Evolutionary conservation across 2,888 invertebrate species (phyloP).

Genomic region (Drosophila tripunctata): DNA sequence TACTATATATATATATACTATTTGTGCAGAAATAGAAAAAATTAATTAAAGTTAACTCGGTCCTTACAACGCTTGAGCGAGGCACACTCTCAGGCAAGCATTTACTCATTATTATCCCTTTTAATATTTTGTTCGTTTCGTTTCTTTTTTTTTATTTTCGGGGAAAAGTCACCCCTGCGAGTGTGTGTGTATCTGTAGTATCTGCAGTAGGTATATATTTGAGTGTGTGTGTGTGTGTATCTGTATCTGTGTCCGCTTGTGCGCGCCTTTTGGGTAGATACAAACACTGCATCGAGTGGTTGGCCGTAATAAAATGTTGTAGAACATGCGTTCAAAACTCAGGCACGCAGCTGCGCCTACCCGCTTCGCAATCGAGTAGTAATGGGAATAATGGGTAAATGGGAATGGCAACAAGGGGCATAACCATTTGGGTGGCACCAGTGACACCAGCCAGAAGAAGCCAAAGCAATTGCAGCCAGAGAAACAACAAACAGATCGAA

Average conservation of each 20-base stretch:
- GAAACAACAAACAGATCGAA: conserved; percentile 29
- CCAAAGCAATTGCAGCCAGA: conserved; percentile 54
- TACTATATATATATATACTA: conserved; percentile 14
- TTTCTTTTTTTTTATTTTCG: too few relatives aligned
- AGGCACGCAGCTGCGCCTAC: conserved; percentile 71
- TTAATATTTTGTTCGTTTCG: too few relatives aligned
- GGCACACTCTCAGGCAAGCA: conserved; percentile 17
- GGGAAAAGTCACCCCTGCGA: conserved; percentile 68
- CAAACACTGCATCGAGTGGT: conserved; percentile 70
- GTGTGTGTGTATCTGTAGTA: conserved; percentile 22
- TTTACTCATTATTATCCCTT: conserved; percentile 55
- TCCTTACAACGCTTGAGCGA: conserved; percentile 14
- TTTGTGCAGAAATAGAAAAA: conserved; percentile 65
- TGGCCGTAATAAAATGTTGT: conserved; percentile 74
- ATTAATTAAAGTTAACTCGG: conserved; percentile 71
- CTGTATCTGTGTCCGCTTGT: conserved; percentile 32
- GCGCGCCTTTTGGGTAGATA: conserved; percentile 64
- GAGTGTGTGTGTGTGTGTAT: conserved; percentile 23
- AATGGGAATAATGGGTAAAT: too few relatives aligned
- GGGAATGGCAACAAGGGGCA: background rate
- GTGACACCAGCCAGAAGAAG: conserved; percentile 29
- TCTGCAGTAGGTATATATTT: too few relatives aligned
- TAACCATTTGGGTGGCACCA: conserved; percentile 34
- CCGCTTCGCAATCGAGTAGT: conserved; percentile 41
- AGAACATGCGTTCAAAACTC: conserved; percentile 77